phyloP scores from a whole-genome alignment of 2,888 invertebrate genomes.

The Microctonus brassicae region DNA sequence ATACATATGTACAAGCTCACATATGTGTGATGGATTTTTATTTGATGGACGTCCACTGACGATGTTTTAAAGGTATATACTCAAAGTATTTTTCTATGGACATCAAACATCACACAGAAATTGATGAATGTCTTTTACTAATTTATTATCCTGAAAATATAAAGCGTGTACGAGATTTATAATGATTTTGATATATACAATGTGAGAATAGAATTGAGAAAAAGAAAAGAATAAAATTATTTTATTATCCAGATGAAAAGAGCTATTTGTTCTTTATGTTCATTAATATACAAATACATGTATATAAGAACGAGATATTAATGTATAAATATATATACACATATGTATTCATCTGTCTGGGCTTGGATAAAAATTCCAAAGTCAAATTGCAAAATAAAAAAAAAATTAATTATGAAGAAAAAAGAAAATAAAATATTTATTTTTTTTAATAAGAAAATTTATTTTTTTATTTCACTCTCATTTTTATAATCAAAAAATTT shows the following conservation, averaged over 20 bases:
- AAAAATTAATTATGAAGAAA: not conserved
- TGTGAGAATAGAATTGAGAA: not conserved
- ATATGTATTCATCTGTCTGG: not conserved
- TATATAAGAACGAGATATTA: no score
- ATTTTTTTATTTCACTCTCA: no score
- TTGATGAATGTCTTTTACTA: constrained; percentile 68
- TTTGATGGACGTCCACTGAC: constrained; percentile 50
- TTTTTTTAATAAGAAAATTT: no score
- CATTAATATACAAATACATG: constrained; percentile 3
- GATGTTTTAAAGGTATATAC: constrained; percentile 43
- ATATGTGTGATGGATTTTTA: constrained; percentile 46
- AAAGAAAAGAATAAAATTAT: not conserved
- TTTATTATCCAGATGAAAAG: not conserved
- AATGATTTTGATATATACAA: constrained; percentile 50
- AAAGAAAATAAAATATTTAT: no score
- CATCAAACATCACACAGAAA: constrained; percentile 59
- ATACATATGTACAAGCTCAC: constrained; percentile 50
- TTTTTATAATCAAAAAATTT: no score
- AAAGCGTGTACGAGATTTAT: constrained; percentile 63
- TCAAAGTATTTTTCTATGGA: constrained; percentile 44
- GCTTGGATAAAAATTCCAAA: not conserved
- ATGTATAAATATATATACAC: constrained; percentile 2
- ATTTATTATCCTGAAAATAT: constrained; percentile 60
- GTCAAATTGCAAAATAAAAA: not conserved
- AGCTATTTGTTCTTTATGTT: constrained; percentile 10